Evolutionary conservation across 2,113 vertebrate genomes (phyloP).

Genomic region (Bostrychus sinensis): DNA sequence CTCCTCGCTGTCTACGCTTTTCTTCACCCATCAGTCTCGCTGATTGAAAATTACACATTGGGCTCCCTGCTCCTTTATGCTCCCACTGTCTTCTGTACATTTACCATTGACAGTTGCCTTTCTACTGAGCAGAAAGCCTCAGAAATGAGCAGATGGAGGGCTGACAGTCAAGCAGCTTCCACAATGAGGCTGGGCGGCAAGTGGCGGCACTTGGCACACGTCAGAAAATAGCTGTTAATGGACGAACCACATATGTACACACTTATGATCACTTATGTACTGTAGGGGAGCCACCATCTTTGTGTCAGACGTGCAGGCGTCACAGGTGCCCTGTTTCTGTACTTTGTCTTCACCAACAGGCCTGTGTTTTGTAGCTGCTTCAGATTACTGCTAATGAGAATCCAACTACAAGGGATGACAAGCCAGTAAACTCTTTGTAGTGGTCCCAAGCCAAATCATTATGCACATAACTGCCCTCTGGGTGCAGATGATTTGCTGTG

Average conservation of each 20-base stretch:
- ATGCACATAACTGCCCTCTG: too few species aligned
- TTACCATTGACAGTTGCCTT: slow-evolving; percentile 52
- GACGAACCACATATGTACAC: slow-evolving; percentile 22
- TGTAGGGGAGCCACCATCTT: neutral
- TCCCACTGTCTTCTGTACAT: slow-evolving; percentile 35
- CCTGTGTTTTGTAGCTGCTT: neutral
- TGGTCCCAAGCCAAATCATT: neutral
- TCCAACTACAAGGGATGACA: too few species aligned
- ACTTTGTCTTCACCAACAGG: slow-evolving; percentile 2
- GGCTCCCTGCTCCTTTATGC: slow-evolving; percentile 21
- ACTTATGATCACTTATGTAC: slow-evolving; percentile 30
- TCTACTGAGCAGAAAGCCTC: slow-evolving; percentile 45
- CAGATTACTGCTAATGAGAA: neutral
- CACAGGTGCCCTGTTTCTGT: neutral
- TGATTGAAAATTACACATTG: slow-evolving; percentile 56
- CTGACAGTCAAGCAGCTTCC: slow-evolving; percentile 56
- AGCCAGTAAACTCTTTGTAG: neutral
- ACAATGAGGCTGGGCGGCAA: slow-evolving; percentile 42
- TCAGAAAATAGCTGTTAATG: slow-evolving; percentile 49
- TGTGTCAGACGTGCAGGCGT: slow-evolving; percentile 4
- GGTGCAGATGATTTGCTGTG: too few species aligned
- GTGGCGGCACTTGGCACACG: slow-evolving; percentile 45
- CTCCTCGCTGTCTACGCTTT: slow-evolving; percentile 20
- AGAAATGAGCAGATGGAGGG: slow-evolving; percentile 63
- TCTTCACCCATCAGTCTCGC: slow-evolving; percentile 34